Percentiles rank a stretch among this genome's conserved stretches.
Conservation (phyloP, 2,888 invertebrate genomes). For the Pantelozetes paolii region DNA sequence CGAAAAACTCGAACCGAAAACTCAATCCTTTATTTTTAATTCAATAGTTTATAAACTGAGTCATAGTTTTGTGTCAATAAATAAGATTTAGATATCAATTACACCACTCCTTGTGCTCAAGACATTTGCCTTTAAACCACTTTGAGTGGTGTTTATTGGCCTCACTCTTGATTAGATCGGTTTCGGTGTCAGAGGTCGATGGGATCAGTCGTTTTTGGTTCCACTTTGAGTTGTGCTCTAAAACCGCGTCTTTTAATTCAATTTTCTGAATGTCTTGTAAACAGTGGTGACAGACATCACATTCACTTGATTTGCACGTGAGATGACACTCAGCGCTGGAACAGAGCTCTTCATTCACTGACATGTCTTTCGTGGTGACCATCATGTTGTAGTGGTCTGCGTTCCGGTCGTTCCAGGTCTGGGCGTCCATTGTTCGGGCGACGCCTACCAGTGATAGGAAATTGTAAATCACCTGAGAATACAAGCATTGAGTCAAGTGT, state of each 20-base stretch:
- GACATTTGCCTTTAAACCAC: slow-evolving; percentile 88
- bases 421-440: slow-evolving; percentile 47
- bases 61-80: neutral
- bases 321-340: slow-evolving; percentile 52
- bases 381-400: slow-evolving; percentile 61
- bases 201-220: slow-evolving; percentile 79
- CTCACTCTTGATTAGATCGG: slow-evolving; percentile 22
- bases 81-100: slow-evolving; percentile 25
- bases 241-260: slow-evolving; percentile 65
- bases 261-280: slow-evolving; percentile 60
- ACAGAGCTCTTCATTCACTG: slow-evolving; percentile 69
- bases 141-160: slow-evolving; percentile 67
- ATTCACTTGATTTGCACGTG: slow-evolving; percentile 64
- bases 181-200: slow-evolving; percentile 52
- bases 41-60: no score
- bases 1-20: no score
- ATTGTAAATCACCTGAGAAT: slow-evolving; percentile 36
- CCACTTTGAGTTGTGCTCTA: slow-evolving; percentile 73
- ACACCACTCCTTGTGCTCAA: slow-evolving; percentile 74
- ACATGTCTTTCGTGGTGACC: slow-evolving; percentile 70
- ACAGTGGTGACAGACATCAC: slow-evolving; percentile 75
- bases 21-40: no score
- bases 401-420: slow-evolving; percentile 34
- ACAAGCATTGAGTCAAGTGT: neutral
- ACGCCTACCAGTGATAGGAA: slow-evolving; percentile 75